Evolutionary conservation across 2,888 invertebrate species (phyloP).

Genomic region (Morinoia aosen): DNA sequence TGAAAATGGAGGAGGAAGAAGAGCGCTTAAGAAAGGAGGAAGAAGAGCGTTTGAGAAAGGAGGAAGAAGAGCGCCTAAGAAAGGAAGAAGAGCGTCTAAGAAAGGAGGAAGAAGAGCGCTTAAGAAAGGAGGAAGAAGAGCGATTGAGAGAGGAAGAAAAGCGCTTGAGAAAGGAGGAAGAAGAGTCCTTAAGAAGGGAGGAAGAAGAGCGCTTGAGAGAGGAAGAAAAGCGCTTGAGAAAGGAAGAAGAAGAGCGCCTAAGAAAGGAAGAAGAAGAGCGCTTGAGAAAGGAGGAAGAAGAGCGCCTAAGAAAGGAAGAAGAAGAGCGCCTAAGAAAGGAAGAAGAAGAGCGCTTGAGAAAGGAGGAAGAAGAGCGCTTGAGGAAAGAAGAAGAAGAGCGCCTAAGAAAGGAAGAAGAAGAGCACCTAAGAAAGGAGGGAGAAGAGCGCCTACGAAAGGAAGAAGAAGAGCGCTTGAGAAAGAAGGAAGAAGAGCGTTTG

Average conservation of each 20-base stretch:
- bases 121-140: constrained; percentile 22
- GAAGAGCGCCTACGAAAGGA: too few species aligned
- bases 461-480: too few species aligned
- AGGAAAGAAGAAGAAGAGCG: too few species aligned
- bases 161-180: background rate
- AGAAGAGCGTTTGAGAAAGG: background rate
- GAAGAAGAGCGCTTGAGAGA: constrained; percentile 9
- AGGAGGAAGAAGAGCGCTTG: too few species aligned
- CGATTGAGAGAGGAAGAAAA: background rate
- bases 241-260: constrained; percentile 1
- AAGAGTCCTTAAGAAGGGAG: background rate
- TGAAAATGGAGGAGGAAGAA: constrained; percentile 23
- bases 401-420: too few species aligned
- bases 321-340: too few species aligned
- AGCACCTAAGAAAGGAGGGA: too few species aligned
- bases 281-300: constrained; percentile 28
- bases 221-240: background rate
- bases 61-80: background rate
- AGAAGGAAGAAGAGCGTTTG: too few species aligned
- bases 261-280: background rate
- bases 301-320: background rate
- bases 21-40: background rate
- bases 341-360: too few species aligned
- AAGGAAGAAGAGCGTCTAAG: background rate
- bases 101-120: background rate